Percentiles rank a stretch among this genome's conserved stretches.
Evolutionary conservation across 1,140 invertebrate genomes (phyloP).

Genomic region (Lysiphlebus fabarum): DNA sequence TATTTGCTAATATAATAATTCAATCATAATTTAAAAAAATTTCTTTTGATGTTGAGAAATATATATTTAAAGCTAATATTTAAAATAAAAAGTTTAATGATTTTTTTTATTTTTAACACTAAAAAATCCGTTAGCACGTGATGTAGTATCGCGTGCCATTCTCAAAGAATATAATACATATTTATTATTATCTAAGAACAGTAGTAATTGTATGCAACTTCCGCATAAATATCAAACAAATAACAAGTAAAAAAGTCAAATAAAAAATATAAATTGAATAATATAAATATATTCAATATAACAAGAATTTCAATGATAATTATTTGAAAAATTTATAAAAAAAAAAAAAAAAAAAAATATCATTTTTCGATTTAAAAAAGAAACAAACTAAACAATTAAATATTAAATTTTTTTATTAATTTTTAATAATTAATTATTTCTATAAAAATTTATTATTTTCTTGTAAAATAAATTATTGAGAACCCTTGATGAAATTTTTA

Average conservation of each 20-base stretch:
- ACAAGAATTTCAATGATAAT: neutral
- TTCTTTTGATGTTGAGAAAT: no score
- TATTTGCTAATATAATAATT: no score
- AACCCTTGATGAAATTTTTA: slow-evolving; percentile 50
- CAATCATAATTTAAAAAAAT: no score
- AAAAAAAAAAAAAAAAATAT: slow-evolving; percentile 31
- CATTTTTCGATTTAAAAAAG: no score
- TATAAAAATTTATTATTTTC: neutral
- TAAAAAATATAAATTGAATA: neutral
- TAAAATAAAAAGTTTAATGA: no score
- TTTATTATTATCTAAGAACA: slow-evolving; percentile 10
- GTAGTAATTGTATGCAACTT: slow-evolving; percentile 17
- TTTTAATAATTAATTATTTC: neutral
- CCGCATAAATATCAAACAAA: slow-evolving; percentile 19
- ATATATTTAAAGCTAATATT: no score
- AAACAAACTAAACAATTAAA: no score
- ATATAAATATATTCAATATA: neutral
- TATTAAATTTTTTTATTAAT: slow-evolving; percentile 17
- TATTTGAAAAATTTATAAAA: neutral
- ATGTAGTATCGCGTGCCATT: slow-evolving; percentile 13
- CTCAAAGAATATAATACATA: neutral
- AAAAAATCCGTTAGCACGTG: neutral
- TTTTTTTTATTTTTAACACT: no score
- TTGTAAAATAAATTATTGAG: slow-evolving; percentile 30
- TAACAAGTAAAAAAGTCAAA: slow-evolving; percentile 1